Evolutionary conservation across 2,888 invertebrate species (phyloP).

Genomic region (Cosmopolites sordidus): DNA sequence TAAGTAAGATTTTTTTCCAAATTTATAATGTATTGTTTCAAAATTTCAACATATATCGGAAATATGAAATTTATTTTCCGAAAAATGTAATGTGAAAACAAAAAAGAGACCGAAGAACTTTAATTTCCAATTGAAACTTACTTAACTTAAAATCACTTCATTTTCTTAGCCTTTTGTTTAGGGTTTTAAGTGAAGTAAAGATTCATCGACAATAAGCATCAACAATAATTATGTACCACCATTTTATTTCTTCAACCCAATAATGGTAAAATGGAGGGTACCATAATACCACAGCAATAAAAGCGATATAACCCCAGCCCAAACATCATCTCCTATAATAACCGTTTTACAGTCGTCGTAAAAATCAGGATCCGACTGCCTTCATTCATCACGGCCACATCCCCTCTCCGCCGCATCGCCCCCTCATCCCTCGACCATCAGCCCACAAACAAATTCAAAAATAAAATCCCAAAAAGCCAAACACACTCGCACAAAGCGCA

Average conservation of each 20-base stretch:
- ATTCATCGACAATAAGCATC: too few relatives aligned
- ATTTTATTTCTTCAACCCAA: conserved; percentile 6
- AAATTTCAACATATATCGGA: too few relatives aligned
- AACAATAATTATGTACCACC: background rate
- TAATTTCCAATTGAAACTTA: too few relatives aligned
- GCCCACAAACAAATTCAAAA: conserved; percentile 28
- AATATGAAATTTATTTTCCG: too few relatives aligned
- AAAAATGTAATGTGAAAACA: too few relatives aligned
- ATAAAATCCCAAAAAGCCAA: conserved; percentile 29
- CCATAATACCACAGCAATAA: conserved; percentile 18
- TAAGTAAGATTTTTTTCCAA: too few relatives aligned
- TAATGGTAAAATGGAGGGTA: conserved; percentile 18
- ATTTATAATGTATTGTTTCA: too few relatives aligned
- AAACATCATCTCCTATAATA: conserved; percentile 22
- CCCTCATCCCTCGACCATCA: conserved; percentile 2
- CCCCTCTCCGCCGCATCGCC: background rate
- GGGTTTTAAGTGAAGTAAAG: too few relatives aligned
- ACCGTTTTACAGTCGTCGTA: conserved; percentile 21
- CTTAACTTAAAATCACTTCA: too few relatives aligned
- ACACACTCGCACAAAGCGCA: conserved; percentile 26
- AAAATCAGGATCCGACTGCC: conserved; percentile 20
- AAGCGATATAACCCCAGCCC: conserved; percentile 13
- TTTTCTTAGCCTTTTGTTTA: too few relatives aligned
- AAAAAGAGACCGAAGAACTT: too few relatives aligned
- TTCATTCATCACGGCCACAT: conserved; percentile 12